phyloP scores from a whole-genome alignment of 2,888 invertebrate species.

The Nemapogon koenigi region DNA sequence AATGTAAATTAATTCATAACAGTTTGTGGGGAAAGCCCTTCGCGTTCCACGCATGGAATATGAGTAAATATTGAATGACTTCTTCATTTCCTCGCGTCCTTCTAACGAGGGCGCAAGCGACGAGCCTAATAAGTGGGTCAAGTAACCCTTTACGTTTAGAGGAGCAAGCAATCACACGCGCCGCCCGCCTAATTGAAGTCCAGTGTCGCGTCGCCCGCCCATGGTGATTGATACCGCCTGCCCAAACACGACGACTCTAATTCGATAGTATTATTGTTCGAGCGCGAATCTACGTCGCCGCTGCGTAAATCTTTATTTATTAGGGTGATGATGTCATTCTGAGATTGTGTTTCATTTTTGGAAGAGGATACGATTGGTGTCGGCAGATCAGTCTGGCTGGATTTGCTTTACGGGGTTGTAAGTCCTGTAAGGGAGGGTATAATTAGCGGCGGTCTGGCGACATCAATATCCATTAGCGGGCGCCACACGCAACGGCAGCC shows the following conservation, averaged over 20 bases:
- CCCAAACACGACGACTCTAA: constrained; percentile 44
- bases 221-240: constrained; percentile 59
- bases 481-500: constrained; percentile 53
- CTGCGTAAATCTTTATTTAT: constrained; percentile 17
- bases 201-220: constrained; percentile 59
- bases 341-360: constrained; percentile 13
- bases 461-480: constrained; percentile 63
- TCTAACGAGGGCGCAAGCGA: constrained; percentile 35
- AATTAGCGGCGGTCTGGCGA: constrained; percentile 51
- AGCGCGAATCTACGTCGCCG: constrained; percentile 21
- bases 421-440: constrained; percentile 29
- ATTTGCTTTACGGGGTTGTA: constrained; percentile 20
- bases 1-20: too few species aligned
- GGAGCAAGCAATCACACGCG: constrained; percentile 40
- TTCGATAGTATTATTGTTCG: constrained; percentile 56
- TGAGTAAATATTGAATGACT: constrained; percentile 38
- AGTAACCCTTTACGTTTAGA: constrained; percentile 53
- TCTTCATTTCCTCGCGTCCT: constrained; percentile 36
- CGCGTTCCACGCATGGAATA: too few species aligned
- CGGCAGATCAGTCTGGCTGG: neutral
- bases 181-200: constrained; percentile 63
- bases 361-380: neutral
- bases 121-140: constrained; percentile 55
- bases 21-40: too few species aligned
- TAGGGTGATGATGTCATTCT: constrained; percentile 34